Conservation (phyloP, 2,888 invertebrate genomes). For the Diaphora mendica region DNA sequence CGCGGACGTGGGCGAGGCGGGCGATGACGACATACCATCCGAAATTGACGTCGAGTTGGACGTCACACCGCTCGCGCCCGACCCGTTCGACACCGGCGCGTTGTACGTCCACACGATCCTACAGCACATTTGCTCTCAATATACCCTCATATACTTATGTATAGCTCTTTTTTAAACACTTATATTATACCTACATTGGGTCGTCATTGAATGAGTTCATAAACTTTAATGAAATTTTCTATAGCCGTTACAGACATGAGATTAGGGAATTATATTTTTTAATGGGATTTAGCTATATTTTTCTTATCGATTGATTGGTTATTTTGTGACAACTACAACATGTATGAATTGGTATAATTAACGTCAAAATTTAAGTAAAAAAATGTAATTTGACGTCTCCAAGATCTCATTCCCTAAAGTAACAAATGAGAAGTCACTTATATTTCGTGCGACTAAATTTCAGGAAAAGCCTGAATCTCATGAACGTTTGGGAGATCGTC, state of each 20-base stretch:
- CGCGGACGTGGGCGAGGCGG: conserved; percentile 94
- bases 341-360: background rate
- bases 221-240: too few species aligned
- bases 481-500: background rate
- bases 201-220: too few species aligned
- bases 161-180: background rate
- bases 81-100: conserved; percentile 91
- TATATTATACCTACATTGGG: background rate
- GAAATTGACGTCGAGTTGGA: conserved; percentile 87
- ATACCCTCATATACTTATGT: background rate
- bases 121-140: conserved; percentile 30
- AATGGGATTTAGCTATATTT: background rate
- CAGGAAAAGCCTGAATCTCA: background rate
- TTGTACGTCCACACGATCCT: conserved; percentile 97
- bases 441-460: background rate
- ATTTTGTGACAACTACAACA: background rate
- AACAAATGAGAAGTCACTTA: background rate
- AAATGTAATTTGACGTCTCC: background rate
- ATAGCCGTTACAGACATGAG: background rate
- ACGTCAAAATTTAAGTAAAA: background rate
- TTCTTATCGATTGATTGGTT: background rate
- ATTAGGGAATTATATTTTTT: background rate
- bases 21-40: conserved; percentile 87
- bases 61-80: conserved; percentile 85
- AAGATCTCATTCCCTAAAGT: background rate